Base-by-base conservation (phyloP, 2,888 invertebrate genomes). In the Macropis europaea region DNA sequence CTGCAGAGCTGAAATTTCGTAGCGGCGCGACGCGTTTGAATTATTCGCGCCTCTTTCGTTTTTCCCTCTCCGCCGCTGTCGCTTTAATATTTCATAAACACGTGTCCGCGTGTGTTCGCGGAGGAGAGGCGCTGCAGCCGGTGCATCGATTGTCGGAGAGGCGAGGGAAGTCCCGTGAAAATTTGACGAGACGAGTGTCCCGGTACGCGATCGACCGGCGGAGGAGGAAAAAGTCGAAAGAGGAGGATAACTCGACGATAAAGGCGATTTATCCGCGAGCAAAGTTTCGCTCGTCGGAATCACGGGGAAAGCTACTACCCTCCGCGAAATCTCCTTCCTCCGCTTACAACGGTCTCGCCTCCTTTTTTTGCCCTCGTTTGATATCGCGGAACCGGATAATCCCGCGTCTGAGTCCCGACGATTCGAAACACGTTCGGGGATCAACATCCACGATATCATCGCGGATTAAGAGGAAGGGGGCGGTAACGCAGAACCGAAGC, bases 401-500 rank as follows among this genome's bases (percentile, higher is more conserved):
- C 81, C 66, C 32, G 9, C 40, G 50, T 40, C 67, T 34, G 48
- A 61, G 57, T 34, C 26, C 40, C 48, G 74, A 57, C 74, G 80
- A 77, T 79, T 80, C 79, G 74, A 68, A 64, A 74, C 73, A 73
- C 62, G 77, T 71, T 71, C 68, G 70, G 13, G 73, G 53, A 68
- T 76, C 78, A 61, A 47, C 67, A 53, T 62, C 63, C 52, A 47
- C 67, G 73, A 60, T 73, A 76, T 64, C 67, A 53, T 71, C 56
- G 45, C 13, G 79, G 73, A 74, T 79, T 75, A 78, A 78, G 66
- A 40, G 28, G 43, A 11, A 42, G 7, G 40, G 24, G 7, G 11
- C 19, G 22, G 53, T 11, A 47, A 15, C 42, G 42, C 32, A 42
- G 43, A 60, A 17, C 9, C 11, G 11, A 28, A 13, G 9, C 13